A percentile compares a stretch with the other conserved stretches of the same genome.
phyloP scores from a whole-genome alignment of 2,113 vertebrate genomes.

The Apteryx owenii region DNA sequence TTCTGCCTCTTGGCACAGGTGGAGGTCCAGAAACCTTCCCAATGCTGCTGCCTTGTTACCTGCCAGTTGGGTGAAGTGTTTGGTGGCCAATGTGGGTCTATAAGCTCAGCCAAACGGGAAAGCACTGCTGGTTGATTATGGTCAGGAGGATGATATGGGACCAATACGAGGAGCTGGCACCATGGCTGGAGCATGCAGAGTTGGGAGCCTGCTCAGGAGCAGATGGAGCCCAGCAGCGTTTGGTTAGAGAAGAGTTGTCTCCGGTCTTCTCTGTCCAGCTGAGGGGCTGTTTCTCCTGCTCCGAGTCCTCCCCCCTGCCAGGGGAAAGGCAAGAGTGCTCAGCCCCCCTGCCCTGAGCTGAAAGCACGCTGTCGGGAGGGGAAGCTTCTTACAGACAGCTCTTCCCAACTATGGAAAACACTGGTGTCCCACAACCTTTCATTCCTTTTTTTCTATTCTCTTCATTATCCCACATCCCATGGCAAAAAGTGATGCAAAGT shows the following conservation, averaged over 20 bases:
- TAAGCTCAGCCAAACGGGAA: not conserved
- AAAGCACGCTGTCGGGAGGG: not conserved
- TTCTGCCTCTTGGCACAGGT: not conserved
- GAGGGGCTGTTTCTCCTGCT: too few relatives aligned
- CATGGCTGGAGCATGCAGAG: accelerated
- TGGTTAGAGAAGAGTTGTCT: not conserved
- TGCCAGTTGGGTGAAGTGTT: not conserved
- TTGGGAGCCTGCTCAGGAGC: not conserved
- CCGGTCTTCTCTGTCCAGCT: not conserved
- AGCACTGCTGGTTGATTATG: not conserved
- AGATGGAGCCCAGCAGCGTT: not conserved
- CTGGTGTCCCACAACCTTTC: not conserved
- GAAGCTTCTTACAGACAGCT: not conserved
- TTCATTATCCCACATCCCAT: accelerated
- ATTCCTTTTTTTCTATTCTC: not conserved
- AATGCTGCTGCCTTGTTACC: not conserved
- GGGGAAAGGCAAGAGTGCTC: not conserved
- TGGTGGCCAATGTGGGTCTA: not conserved
- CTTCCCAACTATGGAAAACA: not conserved
- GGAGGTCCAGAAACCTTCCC: not conserved
- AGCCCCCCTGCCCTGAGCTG: not conserved
- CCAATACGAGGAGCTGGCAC: not conserved
- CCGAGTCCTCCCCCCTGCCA: not conserved
- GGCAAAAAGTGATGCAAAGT: not conserved
- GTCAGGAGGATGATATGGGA: not conserved